A percentile compares a stretch with the other conserved stretches of the same genome.
Evolutionary conservation across 2,888 invertebrate genomes (phyloP).

Genomic region (Cataglyphis livida): DNA sequence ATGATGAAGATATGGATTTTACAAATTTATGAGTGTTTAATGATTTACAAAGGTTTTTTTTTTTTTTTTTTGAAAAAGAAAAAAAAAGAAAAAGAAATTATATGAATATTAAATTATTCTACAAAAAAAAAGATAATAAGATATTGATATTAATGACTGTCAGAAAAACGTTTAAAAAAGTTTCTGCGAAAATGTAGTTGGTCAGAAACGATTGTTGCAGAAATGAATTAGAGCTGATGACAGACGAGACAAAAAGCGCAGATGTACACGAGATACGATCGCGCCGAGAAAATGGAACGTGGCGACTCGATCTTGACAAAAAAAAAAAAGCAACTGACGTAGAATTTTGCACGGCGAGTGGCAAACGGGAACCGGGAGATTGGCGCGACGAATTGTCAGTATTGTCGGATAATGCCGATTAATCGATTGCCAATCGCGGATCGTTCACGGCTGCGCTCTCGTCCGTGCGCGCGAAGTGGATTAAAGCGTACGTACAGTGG

Average conservation of each 20-base stretch:
- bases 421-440: slow-evolving; percentile 61
- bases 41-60: background rate
- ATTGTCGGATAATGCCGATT: slow-evolving; percentile 72
- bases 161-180: background rate
- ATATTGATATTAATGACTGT: slow-evolving; percentile 3
- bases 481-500: slow-evolving; percentile 54
- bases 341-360: slow-evolving; percentile 41
- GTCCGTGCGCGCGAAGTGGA: slow-evolving; percentile 39
- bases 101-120: slow-evolving; percentile 3
- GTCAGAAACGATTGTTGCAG: background rate
- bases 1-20: slow-evolving; percentile 29
- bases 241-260: slow-evolving; percentile 26
- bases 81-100: background rate
- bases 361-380: slow-evolving; percentile 68
- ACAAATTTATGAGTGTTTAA: slow-evolving; percentile 19
- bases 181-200: background rate
- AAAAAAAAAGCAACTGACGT: slow-evolving; percentile 32
- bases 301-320: slow-evolving; percentile 47
- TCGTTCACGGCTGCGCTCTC: slow-evolving; percentile 46
- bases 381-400: slow-evolving; percentile 71
- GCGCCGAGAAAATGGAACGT: slow-evolving; percentile 37
- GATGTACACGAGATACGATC: slow-evolving; percentile 4
- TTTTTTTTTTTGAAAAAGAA: background rate
- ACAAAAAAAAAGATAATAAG: background rate
- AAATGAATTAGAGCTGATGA: slow-evolving; percentile 11